Evolutionary conservation across 1,140 invertebrate genomes (phyloP), one percentile per base, ranked within the genome.

Genomic region (Nephila pilipes): DNA sequence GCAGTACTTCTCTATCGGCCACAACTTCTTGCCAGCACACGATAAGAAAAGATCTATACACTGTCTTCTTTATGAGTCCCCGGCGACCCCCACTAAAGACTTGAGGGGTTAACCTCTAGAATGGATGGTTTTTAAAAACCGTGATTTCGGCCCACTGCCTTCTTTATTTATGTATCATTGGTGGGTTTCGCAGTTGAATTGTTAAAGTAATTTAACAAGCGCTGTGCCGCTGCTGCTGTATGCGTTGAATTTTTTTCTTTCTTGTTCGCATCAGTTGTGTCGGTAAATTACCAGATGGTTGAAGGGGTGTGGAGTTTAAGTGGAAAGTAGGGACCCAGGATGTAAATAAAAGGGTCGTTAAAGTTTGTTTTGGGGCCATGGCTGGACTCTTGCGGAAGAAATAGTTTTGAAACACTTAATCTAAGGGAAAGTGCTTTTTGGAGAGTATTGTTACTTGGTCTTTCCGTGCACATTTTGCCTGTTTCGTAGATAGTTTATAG

Each of bases 41-140:
- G 89, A 91, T 91, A 91, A 91, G 89, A 91, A 91, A 91, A 91
- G 89, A 91, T 83, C 75, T 91, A 91, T 65, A 54, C 55, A 91
- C 89, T 91, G 89, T 91, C 89, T 91, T 57, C 89, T 91, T 91
- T 91, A 91, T 91, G 46, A 32, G 55, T 81, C 89, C 58, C 89
- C 18, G 10, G 89, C 29, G 89, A 36, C 2, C 29, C 46, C n/a
- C 25, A 55, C 29, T 83, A 46, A 91, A 91, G 75, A 81, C 80
- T 32, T 38, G 89, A 32, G 89, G 79, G 20, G 60, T 38, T 38
- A 55, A 36, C 60, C 57, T 54, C 46, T 16, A 29, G 16, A 91
- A 91, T 83, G 57, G 57, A 91, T 91, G 89, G 89, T 46, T 91
- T 91, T 91, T 91, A 91, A 91, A 91, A 91, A 60, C 89, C 89